phyloP scores from a whole-genome alignment of 2,113 vertebrate genomes.

The Gnathonemus longibarbis region DNA sequence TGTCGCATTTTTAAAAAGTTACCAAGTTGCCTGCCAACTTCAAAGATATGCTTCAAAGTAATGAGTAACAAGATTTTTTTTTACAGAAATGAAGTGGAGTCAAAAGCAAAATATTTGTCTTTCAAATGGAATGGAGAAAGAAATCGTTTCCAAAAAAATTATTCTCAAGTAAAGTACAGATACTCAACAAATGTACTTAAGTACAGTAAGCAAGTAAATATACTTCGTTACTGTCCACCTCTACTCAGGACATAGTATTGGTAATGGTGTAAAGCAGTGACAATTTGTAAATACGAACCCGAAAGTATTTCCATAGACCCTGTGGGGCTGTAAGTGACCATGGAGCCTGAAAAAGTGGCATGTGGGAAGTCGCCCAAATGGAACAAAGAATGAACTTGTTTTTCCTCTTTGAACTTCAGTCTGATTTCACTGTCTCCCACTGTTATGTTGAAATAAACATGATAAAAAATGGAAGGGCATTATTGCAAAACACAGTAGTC shows the following conservation, averaged over 20 bases:
- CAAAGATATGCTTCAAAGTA: neutral
- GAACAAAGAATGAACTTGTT: neutral
- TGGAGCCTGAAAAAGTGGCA: conserved; percentile 26
- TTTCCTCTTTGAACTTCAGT: conserved; percentile 14
- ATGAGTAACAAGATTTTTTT: neutral
- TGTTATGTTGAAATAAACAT: neutral
- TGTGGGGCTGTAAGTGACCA: neutral
- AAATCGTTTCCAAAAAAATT: neutral
- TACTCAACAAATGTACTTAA: neutral
- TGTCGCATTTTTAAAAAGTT: neutral
- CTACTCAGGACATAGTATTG: neutral
- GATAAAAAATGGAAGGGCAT: neutral
- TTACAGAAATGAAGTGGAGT: neutral
- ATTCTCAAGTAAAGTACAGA: neutral
- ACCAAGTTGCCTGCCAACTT: neutral
- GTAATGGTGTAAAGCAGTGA: neutral
- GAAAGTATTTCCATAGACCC: neutral
- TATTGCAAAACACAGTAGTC: neutral
- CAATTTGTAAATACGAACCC: neutral
- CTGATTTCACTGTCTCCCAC: conserved; percentile 18
- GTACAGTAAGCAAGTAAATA: no score
- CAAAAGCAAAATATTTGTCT: neutral
- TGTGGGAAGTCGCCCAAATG: neutral
- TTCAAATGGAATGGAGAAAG: neutral
- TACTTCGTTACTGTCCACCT: neutral